Evolutionary conservation across 2,113 vertebrate species (phyloP), one percentile per base, ranked within the genome.

Genomic region (Trematomus loennbergii): DNA sequence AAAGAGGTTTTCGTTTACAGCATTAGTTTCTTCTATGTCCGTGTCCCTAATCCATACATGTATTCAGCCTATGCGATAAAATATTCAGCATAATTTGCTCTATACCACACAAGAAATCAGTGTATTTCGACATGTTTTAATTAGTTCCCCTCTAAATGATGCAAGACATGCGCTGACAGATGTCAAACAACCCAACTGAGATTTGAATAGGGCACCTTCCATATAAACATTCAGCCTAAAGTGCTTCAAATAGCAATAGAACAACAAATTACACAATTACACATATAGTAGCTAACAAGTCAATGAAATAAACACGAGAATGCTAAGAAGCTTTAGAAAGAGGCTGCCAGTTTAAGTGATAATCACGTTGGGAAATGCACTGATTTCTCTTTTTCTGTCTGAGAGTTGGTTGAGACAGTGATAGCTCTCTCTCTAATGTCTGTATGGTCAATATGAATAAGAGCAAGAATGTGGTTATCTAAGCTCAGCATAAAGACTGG

Each of bases 1-100:
- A 40, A n/a, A 78, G 43, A n/a, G 43, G 20, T 52, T 2, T 73
- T 62, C 4, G 18, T 78, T 82, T 73, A 72, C 62, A 72, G 46
- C 70, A 16, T 59, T 8, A 40, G 36, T 40, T 40, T 60, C 22
- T 54, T 54, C 57, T 13, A 0, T 58, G 60, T 73, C 16, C 25
- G 2, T 65, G 55, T 50, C 49, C 18, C 69, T 13, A 7, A 15
- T 22, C 46, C 55, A 67, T 5, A 15, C 15, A 25, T 50, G 40
- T 29, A 17, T 59, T 63, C 67, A 68, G 62, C 18, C 10, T 22
- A 16, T 36, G 2, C 48, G 0, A 29, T 52, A 46, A 62, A 75
- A 75, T 64, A 68, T 64, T 52, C 10, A 12, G 9, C 20, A 36
- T 12, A 0, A 61, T 55, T 46, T 66, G 75, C 59, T 63, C 29